Base-by-base conservation (phyloP, 2,888 invertebrate species). In the Chromoteleia sp. region DNA sequence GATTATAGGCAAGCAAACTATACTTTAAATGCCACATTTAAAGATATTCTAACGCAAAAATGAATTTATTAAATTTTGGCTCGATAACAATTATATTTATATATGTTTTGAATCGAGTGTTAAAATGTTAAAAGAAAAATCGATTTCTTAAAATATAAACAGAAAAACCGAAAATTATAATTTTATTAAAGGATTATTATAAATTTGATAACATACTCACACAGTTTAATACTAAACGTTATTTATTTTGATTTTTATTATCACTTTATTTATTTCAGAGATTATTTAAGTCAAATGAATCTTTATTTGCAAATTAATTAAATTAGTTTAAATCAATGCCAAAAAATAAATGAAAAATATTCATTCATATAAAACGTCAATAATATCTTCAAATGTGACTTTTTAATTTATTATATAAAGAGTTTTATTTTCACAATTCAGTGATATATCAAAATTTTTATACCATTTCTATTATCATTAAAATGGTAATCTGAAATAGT, bases 1-100 rank as follows among this genome's bases (percentile, higher is more conserved):
- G 63, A 61, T 70, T 61, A 77, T 43, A 33, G 25, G 7, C 6
- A 54, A 70, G 63, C 56, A 70, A 70, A 77, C 63, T 56, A 25
- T 17, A 41, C 21, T n/a, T n/a, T n/a, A n/a, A n/a, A 7, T 12
- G 58, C 25, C 54, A 61, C 54, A 61, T 68, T 76, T 45, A 21
- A 50, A 61, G 52, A 68, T 15, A 61, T 50, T 41, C 8, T 19
- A 25, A 41, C 6, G n/a, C n/a, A n/a, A n/a, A n/a, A 41, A 4
- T 1, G 3, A 41, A 14, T 4, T 41, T 41, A 41, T 14, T 41
- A 0, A 2, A 10, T 33, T n/a, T n/a, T n/a, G n/a, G n/a, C n/a
- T n/a, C n/a, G n/a, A n/a, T n/a, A n/a, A n/a, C n/a, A n/a, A n/a
- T n/a, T n/a, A n/a, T n/a, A n/a, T n/a, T n/a, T n/a, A n/a, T n/a